Evolutionary conservation across 1,140 invertebrate genomes (phyloP).

Genomic region (Drosophila bocki): DNA sequence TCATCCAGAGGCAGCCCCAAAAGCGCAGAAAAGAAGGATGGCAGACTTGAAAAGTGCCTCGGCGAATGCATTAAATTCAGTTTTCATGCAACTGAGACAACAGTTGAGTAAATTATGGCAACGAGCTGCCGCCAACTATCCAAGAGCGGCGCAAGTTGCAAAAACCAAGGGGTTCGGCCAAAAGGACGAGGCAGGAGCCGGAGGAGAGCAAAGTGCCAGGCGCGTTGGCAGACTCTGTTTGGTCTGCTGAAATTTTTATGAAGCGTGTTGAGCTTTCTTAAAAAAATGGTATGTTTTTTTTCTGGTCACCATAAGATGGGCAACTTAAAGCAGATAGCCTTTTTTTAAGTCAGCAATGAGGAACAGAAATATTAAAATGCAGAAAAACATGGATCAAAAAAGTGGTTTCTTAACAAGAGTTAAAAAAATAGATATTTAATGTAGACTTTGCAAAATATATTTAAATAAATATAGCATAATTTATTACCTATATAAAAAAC

Average conservation of each 20-base stretch:
- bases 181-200: conserved; percentile 12
- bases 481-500: too few relatives aligned
- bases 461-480: too few relatives aligned
- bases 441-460: too few relatives aligned
- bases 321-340: conserved; percentile 29
- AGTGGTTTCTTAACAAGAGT: too few relatives aligned
- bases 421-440: neutral
- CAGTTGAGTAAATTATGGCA: conserved; percentile 82
- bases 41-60: conserved; percentile 65
- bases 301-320: neutral
- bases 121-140: conserved; percentile 59
- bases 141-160: conserved; percentile 35
- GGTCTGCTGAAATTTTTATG: conserved; percentile 74
- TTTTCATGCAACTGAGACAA: conserved; percentile 81
- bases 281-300: neutral
- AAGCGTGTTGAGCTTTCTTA: conserved; percentile 42
- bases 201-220: conserved; percentile 31
- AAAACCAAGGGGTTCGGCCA: neutral
- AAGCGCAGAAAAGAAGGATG: conserved; percentile 18
- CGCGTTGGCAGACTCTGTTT: conserved; percentile 40
- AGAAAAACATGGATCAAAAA: too few relatives aligned
- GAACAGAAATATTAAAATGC: neutral
- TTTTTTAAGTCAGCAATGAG: conserved; percentile 9
- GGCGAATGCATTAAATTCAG: conserved; percentile 79
- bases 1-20: conserved; percentile 2